A percentile compares a stretch with the other conserved stretches of the same genome.
These are phyloP conservation scores for Bolinopsis microptera DNA, from an alignment of 37 sponge, comb jelly and placozoan genomes.

Conservation along the genomic window DNA sequence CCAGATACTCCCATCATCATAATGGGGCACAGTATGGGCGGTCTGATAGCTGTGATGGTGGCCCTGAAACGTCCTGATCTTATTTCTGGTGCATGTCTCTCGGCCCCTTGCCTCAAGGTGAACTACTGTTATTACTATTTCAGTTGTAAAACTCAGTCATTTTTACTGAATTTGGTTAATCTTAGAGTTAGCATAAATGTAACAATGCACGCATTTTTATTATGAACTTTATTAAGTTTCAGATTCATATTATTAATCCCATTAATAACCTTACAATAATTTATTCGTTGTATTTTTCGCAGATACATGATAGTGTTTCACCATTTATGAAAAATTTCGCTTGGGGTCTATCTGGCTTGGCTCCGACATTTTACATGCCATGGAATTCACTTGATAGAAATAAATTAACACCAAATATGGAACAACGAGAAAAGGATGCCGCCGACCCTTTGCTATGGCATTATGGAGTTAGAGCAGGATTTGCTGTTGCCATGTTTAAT, in stretches of 20 bases:
- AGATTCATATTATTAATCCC: no score
- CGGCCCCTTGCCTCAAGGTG: constrained; percentile 59
- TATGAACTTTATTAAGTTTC: no score
- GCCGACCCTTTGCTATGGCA: constrained; percentile 35
- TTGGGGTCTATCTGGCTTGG: neutral
- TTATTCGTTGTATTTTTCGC: no score
- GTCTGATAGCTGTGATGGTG: neutral
- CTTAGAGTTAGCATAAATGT: no score
- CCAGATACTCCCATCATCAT: constrained; percentile 37
- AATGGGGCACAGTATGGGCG: constrained; percentile 64
- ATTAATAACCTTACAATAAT: no score
- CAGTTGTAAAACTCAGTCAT: neutral
- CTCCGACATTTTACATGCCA: constrained; percentile 34
- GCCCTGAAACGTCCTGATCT: constrained; percentile 15
- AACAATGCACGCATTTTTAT: no score
- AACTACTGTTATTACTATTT: neutral
- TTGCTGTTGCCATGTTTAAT: constrained; percentile 21
- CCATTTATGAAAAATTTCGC: constrained; percentile 41
- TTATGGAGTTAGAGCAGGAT: constrained; percentile 34
- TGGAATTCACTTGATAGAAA: constrained; percentile 36
- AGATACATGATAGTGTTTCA: constrained; percentile 48
- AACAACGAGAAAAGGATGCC: constrained; percentile 18
- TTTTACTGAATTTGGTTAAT: no score
- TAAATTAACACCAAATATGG: constrained; percentile 41
- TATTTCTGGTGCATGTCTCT: constrained; percentile 12